phyloP scores from a whole-genome alignment of 2,888 invertebrate species.

The Argynnis bischoffii region DNA sequence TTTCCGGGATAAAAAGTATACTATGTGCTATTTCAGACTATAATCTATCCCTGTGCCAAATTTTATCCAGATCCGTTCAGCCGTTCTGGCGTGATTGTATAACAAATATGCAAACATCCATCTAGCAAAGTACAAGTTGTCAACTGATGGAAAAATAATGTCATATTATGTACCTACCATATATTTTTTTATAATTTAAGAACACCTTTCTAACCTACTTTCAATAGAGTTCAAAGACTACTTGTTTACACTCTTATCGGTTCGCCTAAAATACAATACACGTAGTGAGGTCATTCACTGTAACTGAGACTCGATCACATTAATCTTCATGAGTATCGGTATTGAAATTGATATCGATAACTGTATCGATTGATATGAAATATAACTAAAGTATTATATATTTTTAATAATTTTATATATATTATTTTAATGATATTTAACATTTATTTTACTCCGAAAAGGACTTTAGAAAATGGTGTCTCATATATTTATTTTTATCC shows the following conservation, averaged over 20 bases:
- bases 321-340: background rate
- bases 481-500: no score
- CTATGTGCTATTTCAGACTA: no score
- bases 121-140: no score
- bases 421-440: no score
- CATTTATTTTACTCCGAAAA: no score
- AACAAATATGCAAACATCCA: no score
- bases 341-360: background rate
- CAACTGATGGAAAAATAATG: constrained; percentile 1
- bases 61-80: no score
- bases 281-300: constrained; percentile 15
- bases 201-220: constrained; percentile 9
- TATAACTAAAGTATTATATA: background rate
- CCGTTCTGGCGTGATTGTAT: no score
- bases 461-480: no score
- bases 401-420: background rate
- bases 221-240: constrained; percentile 14
- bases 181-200: background rate
- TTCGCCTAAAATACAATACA: constrained; percentile 3
- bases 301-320: background rate
- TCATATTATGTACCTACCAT: background rate
- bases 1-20: no score
- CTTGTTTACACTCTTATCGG: constrained; percentile 17
- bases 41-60: no score
- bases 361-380: no score